Evolutionary conservation across 2,113 vertebrate genomes (phyloP).

Genomic region (Mohoua ochrocephala): DNA sequence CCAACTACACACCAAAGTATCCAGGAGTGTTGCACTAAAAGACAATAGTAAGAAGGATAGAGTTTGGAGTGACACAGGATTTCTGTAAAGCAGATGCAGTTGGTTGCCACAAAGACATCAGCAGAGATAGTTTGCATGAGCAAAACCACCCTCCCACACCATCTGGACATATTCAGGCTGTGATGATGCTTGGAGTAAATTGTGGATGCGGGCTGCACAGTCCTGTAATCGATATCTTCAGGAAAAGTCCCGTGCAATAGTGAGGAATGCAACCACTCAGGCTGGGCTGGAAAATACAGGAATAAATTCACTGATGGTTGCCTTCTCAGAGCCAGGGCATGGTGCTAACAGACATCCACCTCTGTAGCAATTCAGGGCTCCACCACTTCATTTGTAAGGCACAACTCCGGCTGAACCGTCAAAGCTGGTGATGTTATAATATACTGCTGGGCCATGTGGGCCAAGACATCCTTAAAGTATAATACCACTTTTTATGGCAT

Average conservation of each 20-base stretch:
- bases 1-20: background rate
- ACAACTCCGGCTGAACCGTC: background rate
- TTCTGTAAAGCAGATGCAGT: background rate
- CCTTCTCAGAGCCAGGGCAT: background rate
- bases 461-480: background rate
- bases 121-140: background rate
- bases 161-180: background rate
- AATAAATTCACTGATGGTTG: accelerated
- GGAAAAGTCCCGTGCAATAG: background rate
- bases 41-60: background rate
- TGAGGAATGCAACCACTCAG: background rate
- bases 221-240: background rate
- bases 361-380: background rate
- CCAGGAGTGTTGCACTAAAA: background rate
- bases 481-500: background rate
- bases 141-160: background rate
- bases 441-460: background rate
- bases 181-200: background rate
- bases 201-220: background rate
- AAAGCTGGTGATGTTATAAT: background rate
- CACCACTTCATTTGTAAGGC: background rate
- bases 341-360: background rate
- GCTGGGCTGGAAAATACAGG: background rate
- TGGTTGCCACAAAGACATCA: background rate
- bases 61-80: background rate